phyloP scores from a whole-genome alignment of 2,797 vertebrate genomes.

The Rhabdophis nuchalis region DNA sequence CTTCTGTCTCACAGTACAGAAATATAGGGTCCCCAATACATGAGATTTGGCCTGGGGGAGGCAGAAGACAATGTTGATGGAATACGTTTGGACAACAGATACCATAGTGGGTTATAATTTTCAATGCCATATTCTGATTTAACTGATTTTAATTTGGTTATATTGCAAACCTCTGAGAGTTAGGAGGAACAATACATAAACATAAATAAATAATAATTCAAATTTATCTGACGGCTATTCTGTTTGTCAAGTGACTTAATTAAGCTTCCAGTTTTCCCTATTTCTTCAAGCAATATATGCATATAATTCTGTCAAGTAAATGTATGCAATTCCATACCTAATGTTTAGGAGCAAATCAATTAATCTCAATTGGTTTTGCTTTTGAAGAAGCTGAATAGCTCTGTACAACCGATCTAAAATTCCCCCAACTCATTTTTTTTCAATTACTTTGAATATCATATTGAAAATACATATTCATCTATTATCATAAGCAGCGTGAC shows the following conservation, averaged over 20 bases:
- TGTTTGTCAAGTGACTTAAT: background rate
- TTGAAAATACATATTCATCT: background rate
- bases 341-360: background rate
- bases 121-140: background rate
- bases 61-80: background rate
- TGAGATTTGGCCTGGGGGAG: background rate
- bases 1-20: background rate
- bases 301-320: background rate
- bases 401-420: background rate
- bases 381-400: background rate
- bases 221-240: background rate
- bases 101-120: background rate
- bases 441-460: background rate
- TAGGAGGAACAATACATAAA: background rate
- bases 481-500: background rate
- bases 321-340: background rate
- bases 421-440: background rate
- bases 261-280: background rate
- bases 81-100: background rate
- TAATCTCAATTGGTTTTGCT: background rate
- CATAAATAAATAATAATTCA: background rate
- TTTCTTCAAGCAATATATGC: background rate
- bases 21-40: background rate
- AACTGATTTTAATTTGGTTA: background rate
- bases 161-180: background rate